Conservation (phyloP, 2,113 vertebrate species). For the Glaucomys volans region DNA sequence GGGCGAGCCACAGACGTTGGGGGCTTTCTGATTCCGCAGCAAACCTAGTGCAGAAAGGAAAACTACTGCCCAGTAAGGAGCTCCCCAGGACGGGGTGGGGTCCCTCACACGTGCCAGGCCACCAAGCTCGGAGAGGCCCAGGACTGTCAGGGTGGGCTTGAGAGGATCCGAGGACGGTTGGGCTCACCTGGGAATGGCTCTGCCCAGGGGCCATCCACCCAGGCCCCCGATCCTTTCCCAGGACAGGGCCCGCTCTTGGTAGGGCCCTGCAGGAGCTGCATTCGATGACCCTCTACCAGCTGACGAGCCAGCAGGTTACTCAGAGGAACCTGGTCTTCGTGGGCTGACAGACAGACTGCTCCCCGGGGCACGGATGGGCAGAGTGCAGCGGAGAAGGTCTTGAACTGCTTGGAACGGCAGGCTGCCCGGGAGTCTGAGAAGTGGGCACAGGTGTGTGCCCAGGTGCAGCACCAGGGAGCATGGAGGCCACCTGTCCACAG, state of each 20-base stretch:
- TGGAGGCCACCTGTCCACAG: not conserved
- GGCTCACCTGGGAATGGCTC: not conserved
- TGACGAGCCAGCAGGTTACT: too few relatives aligned
- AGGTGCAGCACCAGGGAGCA: too few relatives aligned
- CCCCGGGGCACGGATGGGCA: too few relatives aligned
- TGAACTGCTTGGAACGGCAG: not conserved
- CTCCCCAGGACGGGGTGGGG: not conserved
- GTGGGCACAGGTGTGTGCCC: not conserved
- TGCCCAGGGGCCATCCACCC: too few relatives aligned
- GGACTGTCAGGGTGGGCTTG: not conserved
- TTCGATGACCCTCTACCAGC: not conserved
- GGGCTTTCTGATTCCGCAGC: not conserved
- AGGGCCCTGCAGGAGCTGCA: not conserved
- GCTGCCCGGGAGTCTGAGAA: not conserved
- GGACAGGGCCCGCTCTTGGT: not conserved
- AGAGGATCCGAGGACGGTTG: too few relatives aligned
- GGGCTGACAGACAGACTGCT: too few relatives aligned
- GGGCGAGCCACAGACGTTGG: not conserved
- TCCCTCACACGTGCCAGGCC: not conserved
- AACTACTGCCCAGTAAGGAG: fast-evolving
- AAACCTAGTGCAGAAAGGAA: not conserved
- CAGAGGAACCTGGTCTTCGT: fast-evolving
- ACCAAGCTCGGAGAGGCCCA: not conserved
- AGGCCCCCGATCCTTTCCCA: not conserved
- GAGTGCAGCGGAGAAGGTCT: not conserved